These are phyloP conservation scores for Clitarchus hookeri DNA, from an alignment of 2,888 invertebrate species.

Conservation along the genomic window DNA sequence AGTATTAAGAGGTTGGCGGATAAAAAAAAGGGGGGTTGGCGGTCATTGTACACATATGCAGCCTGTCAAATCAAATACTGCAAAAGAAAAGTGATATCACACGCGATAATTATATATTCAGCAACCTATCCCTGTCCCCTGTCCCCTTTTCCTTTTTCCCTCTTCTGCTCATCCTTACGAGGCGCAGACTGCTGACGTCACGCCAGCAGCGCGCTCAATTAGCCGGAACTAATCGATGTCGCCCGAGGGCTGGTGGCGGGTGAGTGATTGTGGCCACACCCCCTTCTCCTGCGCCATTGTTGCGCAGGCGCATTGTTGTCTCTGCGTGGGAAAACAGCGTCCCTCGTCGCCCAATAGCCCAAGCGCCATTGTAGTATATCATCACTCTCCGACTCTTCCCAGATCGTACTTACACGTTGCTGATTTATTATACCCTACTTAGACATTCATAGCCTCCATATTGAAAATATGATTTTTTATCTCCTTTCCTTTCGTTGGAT, in stretches of 20 bases:
- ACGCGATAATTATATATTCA: background rate
- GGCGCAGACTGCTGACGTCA: background rate
- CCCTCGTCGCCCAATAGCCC: background rate
- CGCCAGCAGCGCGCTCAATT: background rate
- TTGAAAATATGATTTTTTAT: no score
- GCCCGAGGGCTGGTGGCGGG: background rate
- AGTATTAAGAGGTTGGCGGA: no score
- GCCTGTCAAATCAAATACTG: background rate
- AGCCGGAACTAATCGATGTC: conserved; percentile 14
- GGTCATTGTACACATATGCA: background rate
- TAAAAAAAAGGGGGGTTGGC: no score
- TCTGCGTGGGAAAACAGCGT: background rate
- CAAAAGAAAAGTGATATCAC: background rate
- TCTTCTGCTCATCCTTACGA: no score
- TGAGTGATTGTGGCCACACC: conserved; percentile 9
- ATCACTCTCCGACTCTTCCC: background rate
- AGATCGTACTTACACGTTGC: background rate
- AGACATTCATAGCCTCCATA: no score
- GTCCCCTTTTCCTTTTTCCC: no score
- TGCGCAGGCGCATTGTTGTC: conserved; percentile 2
- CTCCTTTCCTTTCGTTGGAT: no score
- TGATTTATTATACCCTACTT: no score
- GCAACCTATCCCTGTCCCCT: no score
- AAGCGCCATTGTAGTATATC: background rate
- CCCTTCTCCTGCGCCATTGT: conserved; percentile 7